Conservation (phyloP, 1,140 invertebrate species). For the Microvelia longipes region DNA sequence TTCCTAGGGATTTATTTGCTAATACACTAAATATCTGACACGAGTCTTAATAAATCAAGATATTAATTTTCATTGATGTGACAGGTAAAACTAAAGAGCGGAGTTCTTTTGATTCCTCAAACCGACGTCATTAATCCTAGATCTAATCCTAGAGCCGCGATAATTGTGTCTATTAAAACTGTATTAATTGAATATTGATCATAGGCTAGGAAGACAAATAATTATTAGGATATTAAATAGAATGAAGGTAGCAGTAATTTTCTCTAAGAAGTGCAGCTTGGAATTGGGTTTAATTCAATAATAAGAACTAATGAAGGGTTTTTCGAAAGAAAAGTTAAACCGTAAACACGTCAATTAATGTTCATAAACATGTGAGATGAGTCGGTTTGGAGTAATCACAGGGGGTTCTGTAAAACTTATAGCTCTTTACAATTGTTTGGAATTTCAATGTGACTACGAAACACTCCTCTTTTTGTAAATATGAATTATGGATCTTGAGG, state of each 20-base stretch:
- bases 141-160: not conserved
- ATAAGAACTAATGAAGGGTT: too few species aligned
- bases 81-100: not conserved
- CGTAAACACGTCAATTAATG: not conserved
- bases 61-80: not conserved
- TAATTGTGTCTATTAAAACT: not conserved
- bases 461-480: too few species aligned
- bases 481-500: not conserved
- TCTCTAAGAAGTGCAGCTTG: too few species aligned
- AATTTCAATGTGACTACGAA: too few species aligned
- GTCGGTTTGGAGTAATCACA: not conserved
- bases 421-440: too few species aligned
- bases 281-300: not conserved
- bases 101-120: not conserved
- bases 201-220: not conserved
- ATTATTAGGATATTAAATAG: not conserved
- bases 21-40: too few species aligned
- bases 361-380: not conserved
- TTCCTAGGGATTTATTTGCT: too few species aligned
- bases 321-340: not conserved
- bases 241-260: too few species aligned
- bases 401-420: too few species aligned
- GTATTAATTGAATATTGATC: not conserved
- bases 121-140: not conserved
- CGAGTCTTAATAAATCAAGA: not conserved